phyloP scores from a whole-genome alignment of 30 jellyfish, hydroid and myxozoan species.

The Aurelia aurita region DNA sequence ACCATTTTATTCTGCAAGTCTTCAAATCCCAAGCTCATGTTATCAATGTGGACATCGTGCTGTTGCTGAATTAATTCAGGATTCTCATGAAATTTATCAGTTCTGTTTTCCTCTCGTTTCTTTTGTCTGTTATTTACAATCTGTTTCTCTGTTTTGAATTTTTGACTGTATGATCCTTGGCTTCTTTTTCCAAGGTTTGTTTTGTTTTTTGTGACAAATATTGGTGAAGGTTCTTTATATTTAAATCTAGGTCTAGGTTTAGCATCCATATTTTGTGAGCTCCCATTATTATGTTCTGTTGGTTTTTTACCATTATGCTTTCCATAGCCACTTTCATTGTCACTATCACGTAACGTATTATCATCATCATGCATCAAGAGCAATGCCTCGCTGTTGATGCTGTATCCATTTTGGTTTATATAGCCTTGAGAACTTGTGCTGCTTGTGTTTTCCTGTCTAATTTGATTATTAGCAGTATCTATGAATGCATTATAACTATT shows the following conservation, averaged over 20 bases:
- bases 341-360: neutral
- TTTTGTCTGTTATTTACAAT: neutral
- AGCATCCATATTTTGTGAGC: neutral
- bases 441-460: neutral
- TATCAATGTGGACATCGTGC: neutral
- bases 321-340: neutral
- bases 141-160: constrained; percentile 1
- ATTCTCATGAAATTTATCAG: neutral
- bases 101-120: neutral
- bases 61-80: neutral
- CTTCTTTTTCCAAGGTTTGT: constrained; percentile 20
- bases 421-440: neutral
- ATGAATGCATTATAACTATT: neutral
- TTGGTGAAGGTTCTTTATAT: constrained; percentile 51
- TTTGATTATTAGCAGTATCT: neutral
- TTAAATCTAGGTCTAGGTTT: constrained; percentile 41
- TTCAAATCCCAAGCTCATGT: neutral
- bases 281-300: neutral
- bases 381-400: neutral
- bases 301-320: neutral
- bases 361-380: neutral
- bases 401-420: neutral
- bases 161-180: constrained; percentile 54
- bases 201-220: constrained; percentile 37
- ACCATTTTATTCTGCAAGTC: neutral